Percentiles rank a stretch among this genome's conserved stretches.
Conservation (phyloP, 2,888 invertebrate genomes). For the Choreutis nemorana region DNA sequence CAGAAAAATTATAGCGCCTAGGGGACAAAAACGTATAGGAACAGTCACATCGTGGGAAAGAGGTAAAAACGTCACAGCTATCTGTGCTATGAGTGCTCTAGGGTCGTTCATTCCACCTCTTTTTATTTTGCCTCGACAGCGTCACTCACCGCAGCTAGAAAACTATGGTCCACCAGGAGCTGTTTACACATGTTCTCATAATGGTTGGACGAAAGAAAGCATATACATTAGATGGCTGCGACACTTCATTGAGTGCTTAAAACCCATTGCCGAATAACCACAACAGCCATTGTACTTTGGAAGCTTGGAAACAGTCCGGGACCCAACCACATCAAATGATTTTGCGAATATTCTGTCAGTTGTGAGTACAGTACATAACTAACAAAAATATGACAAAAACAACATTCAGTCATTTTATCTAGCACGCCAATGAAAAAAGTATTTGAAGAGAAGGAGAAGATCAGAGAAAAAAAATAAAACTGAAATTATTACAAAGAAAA, state of each 20-base stretch:
- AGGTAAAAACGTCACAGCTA: slow-evolving; percentile 11
- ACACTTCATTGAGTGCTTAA: slow-evolving; percentile 4
- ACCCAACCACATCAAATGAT: slow-evolving; percentile 4
- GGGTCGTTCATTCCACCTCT: slow-evolving; percentile 11
- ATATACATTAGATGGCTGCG: slow-evolving; percentile 5
- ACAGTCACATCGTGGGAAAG: slow-evolving; percentile 11
- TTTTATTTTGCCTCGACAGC: slow-evolving; percentile 11
- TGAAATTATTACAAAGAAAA: slow-evolving; percentile 7
- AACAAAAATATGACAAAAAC: slow-evolving; percentile 11
- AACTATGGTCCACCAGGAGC: slow-evolving; percentile 9
- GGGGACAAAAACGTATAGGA: slow-evolving; percentile 11
- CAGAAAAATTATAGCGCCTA: slow-evolving; percentile 10
- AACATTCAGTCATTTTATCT: slow-evolving; percentile 14
- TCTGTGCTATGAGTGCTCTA: slow-evolving; percentile 13
- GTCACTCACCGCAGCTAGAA: slow-evolving; percentile 9
- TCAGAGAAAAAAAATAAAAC: slow-evolving; percentile 4
- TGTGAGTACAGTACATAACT: slow-evolving; percentile 9
- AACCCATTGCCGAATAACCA: slow-evolving; percentile 7
- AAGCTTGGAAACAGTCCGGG: slow-evolving; percentile 5
- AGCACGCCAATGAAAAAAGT: slow-evolving; percentile 11
- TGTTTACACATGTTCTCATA: slow-evolving; percentile 11
- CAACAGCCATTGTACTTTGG: slow-evolving; percentile 7
- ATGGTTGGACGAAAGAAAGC: slow-evolving; percentile 9
- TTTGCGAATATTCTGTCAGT: slow-evolving; percentile 7
- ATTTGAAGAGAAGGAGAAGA: slow-evolving; percentile 9